Evolutionary conservation across 2,113 vertebrate species (phyloP).

Genomic region (Patagioenas fasciata): DNA sequence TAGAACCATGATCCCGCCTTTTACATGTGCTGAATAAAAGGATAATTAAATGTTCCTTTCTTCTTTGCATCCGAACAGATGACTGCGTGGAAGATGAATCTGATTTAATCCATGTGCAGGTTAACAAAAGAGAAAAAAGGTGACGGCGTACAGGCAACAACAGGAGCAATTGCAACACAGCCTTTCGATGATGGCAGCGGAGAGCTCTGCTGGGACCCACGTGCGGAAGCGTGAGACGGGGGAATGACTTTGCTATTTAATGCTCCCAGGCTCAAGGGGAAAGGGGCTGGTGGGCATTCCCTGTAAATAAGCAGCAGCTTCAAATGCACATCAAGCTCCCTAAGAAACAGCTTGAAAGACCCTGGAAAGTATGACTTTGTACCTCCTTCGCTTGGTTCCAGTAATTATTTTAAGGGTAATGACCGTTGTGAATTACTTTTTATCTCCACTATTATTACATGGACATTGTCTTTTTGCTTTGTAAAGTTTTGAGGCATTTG

Average conservation of each 20-base stretch:
- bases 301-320: not conserved
- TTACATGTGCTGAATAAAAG: not conserved
- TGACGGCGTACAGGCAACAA: fast-evolving
- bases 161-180: not conserved
- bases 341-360: not conserved
- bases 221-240: not conserved
- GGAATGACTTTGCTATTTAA: not conserved
- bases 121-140: not conserved
- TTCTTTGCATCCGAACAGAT: fast-evolving
- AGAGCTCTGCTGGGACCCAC: not conserved
- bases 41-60: not conserved
- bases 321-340: not conserved
- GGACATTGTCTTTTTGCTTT: not conserved
- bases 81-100: not conserved
- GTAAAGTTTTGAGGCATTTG: not conserved
- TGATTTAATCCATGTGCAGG: not conserved
- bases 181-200: not conserved
- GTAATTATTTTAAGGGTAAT: not conserved
- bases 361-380: not conserved
- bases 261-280: not conserved
- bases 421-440: not conserved
- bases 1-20: not conserved
- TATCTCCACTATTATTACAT: not conserved
- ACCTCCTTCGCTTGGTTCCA: not conserved
- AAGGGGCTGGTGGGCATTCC: not conserved